Evolutionary conservation across 1,140 invertebrate genomes (phyloP).

Genomic region (Drosophila bipectinata): DNA sequence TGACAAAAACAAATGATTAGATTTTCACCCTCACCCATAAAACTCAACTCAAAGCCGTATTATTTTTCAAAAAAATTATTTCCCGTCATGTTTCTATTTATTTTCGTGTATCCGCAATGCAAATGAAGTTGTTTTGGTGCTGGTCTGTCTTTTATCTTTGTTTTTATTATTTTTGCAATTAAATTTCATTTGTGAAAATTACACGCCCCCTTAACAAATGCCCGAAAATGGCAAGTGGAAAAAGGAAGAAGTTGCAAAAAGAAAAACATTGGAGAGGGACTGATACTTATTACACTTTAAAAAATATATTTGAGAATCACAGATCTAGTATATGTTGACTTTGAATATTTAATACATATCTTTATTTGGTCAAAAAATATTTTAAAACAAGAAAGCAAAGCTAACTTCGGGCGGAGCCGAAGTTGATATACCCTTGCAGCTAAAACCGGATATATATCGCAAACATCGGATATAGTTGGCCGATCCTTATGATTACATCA

Average conservation of each 20-base stretch:
- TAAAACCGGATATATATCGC: too few species aligned
- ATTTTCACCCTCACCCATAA: too few species aligned
- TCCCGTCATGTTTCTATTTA: constrained; percentile 6
- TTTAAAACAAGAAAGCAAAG: too few species aligned
- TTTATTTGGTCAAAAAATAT: background rate
- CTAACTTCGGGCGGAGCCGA: too few species aligned
- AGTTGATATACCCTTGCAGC: too few species aligned
- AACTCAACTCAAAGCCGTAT: background rate
- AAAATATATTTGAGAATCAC: too few species aligned
- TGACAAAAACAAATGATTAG: background rate
- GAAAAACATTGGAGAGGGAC: background rate
- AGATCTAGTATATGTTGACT: too few species aligned
- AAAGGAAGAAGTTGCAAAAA: constrained; percentile 26
- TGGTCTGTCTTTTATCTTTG: constrained; percentile 12
- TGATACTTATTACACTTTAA: background rate
- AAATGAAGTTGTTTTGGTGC: constrained; percentile 56
- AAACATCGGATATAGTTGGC: too few species aligned
- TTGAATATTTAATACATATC: too few species aligned
- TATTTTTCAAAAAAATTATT: background rate
- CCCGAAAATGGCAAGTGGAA: constrained; percentile 28
- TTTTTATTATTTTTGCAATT: constrained; percentile 72
- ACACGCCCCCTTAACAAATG: background rate
- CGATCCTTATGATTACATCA: too few species aligned
- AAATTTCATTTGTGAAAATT: constrained; percentile 68
- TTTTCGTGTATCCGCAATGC: constrained; percentile 45